Percentiles rank a stretch among this genome's conserved stretches.
Conservation (phyloP, 2,797 vertebrate genomes). For the Poecilia gillii region DNA sequence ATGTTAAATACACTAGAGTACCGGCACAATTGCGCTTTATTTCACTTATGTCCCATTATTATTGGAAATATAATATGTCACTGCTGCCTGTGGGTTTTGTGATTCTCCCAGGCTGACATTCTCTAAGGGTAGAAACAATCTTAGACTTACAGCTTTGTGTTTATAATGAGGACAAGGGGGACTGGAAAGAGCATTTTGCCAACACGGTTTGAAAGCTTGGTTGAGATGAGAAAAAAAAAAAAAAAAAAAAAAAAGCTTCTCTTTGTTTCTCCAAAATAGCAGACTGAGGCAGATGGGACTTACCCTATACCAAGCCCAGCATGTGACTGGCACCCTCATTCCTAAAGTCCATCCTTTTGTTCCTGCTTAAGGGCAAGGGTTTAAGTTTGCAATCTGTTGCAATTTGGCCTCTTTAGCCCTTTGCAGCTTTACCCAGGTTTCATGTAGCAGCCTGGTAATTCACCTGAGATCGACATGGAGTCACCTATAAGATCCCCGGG, state of each 20-base stretch:
- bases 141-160: conserved; percentile 63
- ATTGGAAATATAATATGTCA: conserved; percentile 64
- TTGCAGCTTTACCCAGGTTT: conserved; percentile 14
- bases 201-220: conserved; percentile 57
- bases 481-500: conserved; percentile 50
- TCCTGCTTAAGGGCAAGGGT: conserved; percentile 51
- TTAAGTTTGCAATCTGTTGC: conserved; percentile 72
- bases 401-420: conserved; percentile 65
- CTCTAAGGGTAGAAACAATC: conserved; percentile 56
- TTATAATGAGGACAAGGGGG: conserved; percentile 76
- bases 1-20: neutral
- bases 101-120: conserved; percentile 38
- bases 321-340: conserved; percentile 68
- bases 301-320: conserved; percentile 45
- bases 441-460: conserved; percentile 53
- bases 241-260: conserved; percentile 53
- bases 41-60: conserved; percentile 37
- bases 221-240: conserved; percentile 64
- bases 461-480: conserved; percentile 45
- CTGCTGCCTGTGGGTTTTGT: conserved; percentile 57
- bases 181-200: conserved; percentile 65
- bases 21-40: conserved; percentile 30
- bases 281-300: conserved; percentile 73
- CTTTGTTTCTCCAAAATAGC: conserved; percentile 51
- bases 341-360: conserved; percentile 52